A percentile compares a stretch with the other conserved stretches of the same genome.
Conservation (phyloP, 1,140 invertebrate species). For the Drosophila ercepeae region DNA sequence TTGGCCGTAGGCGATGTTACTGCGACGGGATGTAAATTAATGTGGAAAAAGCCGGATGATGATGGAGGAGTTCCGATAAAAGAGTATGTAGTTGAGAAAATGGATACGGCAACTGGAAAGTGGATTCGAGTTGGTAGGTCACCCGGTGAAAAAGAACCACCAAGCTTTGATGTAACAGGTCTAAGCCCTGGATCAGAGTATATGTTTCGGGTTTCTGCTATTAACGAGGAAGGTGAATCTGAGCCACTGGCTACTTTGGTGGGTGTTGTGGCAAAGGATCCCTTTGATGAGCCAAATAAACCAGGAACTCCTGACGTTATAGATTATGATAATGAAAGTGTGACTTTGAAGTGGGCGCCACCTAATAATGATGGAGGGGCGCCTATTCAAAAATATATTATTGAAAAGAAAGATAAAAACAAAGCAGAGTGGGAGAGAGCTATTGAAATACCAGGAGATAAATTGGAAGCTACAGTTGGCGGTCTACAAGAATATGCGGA, state of each 20-base stretch:
- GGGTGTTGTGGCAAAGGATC: conserved; percentile 97
- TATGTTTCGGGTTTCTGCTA: conserved; percentile 97
- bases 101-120: conserved; percentile 94
- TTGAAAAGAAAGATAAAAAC: conserved; percentile 98
- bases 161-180: conserved; percentile 94
- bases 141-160: conserved; percentile 88
- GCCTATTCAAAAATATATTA: conserved; percentile 97
- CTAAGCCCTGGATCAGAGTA: conserved; percentile 96
- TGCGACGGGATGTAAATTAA: conserved; percentile 93
- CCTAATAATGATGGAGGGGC: conserved; percentile 97
- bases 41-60: conserved; percentile 95
- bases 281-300: conserved; percentile 94
- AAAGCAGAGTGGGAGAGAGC: conserved; percentile 96
- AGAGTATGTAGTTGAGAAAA: conserved; percentile 97
- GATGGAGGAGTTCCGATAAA: conserved; percentile 97
- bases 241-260: conserved; percentile 94
- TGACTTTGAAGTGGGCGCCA: conserved; percentile 96
- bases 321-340: conserved; percentile 97
- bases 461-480: conserved; percentile 91
- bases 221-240: conserved; percentile 98
- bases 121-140: conserved; percentile 94
- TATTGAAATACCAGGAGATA: conserved; percentile 92
- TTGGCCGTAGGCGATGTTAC: conserved; percentile 94
- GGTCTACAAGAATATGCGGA: conserved; percentile 95
- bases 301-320: conserved; percentile 95